Evolutionary conservation across 2,797 vertebrate genomes (phyloP).

Genomic region (Hypotaenidia philippensis): DNA sequence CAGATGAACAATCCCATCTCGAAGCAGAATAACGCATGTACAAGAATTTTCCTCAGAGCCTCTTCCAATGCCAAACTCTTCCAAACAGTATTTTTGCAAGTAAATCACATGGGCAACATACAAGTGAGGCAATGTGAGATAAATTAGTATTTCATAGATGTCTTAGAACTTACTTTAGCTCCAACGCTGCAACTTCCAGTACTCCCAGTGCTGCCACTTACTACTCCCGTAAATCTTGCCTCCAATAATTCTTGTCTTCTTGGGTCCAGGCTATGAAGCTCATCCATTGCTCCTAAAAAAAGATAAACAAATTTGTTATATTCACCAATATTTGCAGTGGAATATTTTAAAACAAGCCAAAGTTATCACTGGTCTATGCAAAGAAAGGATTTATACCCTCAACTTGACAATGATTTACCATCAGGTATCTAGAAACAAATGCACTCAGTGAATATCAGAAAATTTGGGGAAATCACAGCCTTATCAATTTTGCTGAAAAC

Average conservation of each 20-base stretch:
- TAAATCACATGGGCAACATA: not conserved
- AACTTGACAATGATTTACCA: not conserved
- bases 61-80: not conserved
- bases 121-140: not conserved
- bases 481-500: not conserved
- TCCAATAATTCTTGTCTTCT: constrained; percentile 98
- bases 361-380: not conserved
- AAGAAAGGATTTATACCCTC: not conserved
- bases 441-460: constrained; percentile 21
- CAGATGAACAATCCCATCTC: not conserved
- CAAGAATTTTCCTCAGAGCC: not conserved
- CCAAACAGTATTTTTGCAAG: not conserved
- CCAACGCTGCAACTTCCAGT: constrained; percentile 97
- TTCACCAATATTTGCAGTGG: not conserved
- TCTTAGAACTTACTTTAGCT: constrained; percentile 90
- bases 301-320: not conserved
- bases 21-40: not conserved
- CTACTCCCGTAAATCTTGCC: constrained; percentile 96
- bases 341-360: not conserved
- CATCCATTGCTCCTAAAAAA: constrained; percentile 94
- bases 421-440: not conserved
- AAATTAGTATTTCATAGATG: not conserved
- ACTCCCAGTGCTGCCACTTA: constrained; percentile 97
- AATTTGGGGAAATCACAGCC: not conserved
- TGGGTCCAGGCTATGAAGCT: constrained; percentile 98